Evolutionary conservation across 2,113 vertebrate genomes (phyloP), one percentile per base, ranked within the genome.

Genomic region (Phylloscopus trochilus): DNA sequence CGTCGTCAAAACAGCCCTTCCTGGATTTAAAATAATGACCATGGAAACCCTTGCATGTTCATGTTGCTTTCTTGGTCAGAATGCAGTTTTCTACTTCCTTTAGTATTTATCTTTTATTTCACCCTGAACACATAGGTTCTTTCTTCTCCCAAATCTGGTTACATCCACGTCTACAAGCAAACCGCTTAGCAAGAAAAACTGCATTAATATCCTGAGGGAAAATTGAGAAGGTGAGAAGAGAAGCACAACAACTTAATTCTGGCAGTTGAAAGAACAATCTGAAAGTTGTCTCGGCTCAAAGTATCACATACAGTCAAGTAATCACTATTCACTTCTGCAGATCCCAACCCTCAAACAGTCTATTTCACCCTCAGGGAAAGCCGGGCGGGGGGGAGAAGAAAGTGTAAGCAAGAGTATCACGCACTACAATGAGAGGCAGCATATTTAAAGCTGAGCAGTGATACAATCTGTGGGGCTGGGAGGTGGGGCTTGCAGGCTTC

Each of bases 231-330:
- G 90, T 94, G 90, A 87, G 82, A 55, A 92, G 92, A 90, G 92
- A 93, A 90, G 75, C 72, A 73, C 88, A 91, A 90, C 92, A 91
- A 95, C 95, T 96, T 96, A 91, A 95, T 96, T 94, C 96, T 86
- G 86, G 35, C 92, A 95, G 89, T 87, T 92, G 83, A 93, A 95
- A 92, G 92, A 95, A 89, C 49, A 68, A 92, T 84, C 87, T 91
- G 87, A 96, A 95, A 72, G 69, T 89, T 92, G 77, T 93, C 83
- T 90, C 75, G 22, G 89, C 89, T 92, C 80, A 46, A 91, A 92
- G 83, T 82, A 87, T 80, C 74, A 47, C 16, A 1, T 67, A 84
- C 60, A 3, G 18, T 86, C 83, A 92, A 92, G 83, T 78, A 84
- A 92, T 93, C 80, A 28, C 89, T 56, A 9, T 55, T 87, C 69